Evolutionary conservation across 2,113 vertebrate species (phyloP), one percentile per base, ranked within the genome.

Genomic region (Datnioides undecimradiatus): DNA sequence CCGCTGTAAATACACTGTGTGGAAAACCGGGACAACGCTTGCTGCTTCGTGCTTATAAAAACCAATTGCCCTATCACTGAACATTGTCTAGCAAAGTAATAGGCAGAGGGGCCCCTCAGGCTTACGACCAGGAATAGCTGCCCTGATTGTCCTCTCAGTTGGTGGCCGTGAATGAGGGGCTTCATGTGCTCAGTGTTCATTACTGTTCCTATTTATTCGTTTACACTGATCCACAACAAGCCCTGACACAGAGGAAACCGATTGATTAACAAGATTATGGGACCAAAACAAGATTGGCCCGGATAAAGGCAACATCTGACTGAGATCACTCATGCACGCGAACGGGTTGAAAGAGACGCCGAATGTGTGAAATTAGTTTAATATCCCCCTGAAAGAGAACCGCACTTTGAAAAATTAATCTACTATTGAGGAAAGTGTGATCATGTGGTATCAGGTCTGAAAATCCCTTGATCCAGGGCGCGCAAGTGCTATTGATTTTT

Each of bases 231-330:
- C 17, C 66, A 63, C 70, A 87, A 60, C 64, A 65, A 52, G 58
- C 68, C 21, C 34, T 29, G 70, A 29, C 68, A 65, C 64, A 60
- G 27, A 54, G 63, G 69, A 55, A 76, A 76, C 1, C 29, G 51
- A 83, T 71, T 76, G 83, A 84, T 89, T 82, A 82, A 77, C 66
- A 65, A 41, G 90, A 90, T 85, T 82, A 84, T 73, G 79, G 73
- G 78, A 76, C 74, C 82, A 79, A 84, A 91, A 89, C 81, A 77
- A 71, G 70, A 76, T 71, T 68, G 65, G 55, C 58, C 82, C 33
- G 65, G 38, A 84, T 88, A 71, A 86, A 48, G 16, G 16, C 63
- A 43, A 49, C 60, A 62, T 83, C 63, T 76, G 65, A 78, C 31
- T 29, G 59, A 49, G 66, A 48, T 76, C 77, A 76, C 41, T 80